phyloP scores from a whole-genome alignment of 2,113 vertebrate genomes.

The Clarias batrachus region DNA sequence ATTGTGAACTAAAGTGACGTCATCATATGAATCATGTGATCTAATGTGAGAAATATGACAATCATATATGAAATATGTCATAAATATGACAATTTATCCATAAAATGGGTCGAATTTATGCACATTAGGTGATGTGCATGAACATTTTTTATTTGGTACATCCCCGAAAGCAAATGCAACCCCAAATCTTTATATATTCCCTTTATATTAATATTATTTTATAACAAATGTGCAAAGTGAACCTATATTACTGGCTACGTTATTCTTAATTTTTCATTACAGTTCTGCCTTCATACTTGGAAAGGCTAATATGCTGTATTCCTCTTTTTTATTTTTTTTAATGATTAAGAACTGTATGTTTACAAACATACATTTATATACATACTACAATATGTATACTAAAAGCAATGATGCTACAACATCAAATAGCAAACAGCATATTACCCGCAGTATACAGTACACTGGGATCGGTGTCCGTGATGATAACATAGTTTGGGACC shows the following conservation, averaged over 20 bases:
- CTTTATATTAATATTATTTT: neutral
- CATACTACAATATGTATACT: neutral
- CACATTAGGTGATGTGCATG: too few species aligned
- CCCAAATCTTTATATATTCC: neutral
- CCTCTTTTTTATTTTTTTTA: neutral
- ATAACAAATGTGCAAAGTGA: neutral
- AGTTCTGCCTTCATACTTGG: neutral
- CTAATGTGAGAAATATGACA: neutral
- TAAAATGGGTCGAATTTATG: neutral
- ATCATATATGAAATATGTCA: neutral
- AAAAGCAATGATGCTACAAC: neutral
- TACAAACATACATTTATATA: neutral
- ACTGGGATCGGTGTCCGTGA: neutral
- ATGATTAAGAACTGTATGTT: neutral
- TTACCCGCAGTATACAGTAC: neutral
- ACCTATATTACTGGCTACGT: neutral
- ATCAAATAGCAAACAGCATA: neutral
- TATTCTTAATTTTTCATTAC: neutral
- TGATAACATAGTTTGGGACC: neutral
- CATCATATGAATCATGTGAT: neutral
- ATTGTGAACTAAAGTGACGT: neutral
- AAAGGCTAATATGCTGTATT: neutral
- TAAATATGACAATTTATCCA: neutral
- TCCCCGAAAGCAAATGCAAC: neutral
- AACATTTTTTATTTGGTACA: too few species aligned